phyloP scores from a whole-genome alignment of 2,797 vertebrate genomes.

The Etheostoma nigrum region DNA sequence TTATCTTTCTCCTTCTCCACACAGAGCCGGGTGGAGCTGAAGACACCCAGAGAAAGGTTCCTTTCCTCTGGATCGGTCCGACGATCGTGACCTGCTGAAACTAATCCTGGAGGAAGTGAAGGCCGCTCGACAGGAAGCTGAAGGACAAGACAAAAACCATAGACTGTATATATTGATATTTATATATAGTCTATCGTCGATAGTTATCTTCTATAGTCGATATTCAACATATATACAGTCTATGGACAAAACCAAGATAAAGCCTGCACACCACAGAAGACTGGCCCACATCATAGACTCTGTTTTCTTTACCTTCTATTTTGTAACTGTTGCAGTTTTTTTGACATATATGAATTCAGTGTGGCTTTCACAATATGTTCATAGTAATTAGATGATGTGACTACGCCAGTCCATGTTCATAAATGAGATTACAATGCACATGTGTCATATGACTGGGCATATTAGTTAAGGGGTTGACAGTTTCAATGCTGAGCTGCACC shows the following conservation, averaged over 20 bases:
- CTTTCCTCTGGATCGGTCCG: neutral
- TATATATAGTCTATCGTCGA: too few relatives aligned
- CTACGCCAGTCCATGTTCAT: neutral
- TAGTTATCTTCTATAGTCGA: too few relatives aligned
- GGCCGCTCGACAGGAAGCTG: constrained; percentile 3
- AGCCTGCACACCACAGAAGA: neutral
- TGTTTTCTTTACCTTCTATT: constrained; percentile 56
- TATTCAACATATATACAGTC: too few relatives aligned
- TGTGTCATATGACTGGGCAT: constrained; percentile 37
- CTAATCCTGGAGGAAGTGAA: constrained; percentile 64
- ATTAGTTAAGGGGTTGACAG: fast-evolving
- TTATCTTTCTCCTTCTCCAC: neutral
- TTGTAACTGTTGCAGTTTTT: neutral
- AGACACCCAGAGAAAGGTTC: neutral
- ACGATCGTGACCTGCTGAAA: constrained; percentile 31
- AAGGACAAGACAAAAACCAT: too few relatives aligned
- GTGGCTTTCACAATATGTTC: constrained; percentile 12
- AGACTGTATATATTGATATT: too few relatives aligned
- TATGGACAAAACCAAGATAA: neutral
- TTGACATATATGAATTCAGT: fast-evolving
- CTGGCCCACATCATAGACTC: constrained; percentile 40
- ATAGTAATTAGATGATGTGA: neutral
- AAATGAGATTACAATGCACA: neutral
- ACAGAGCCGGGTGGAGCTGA: constrained; percentile 35
- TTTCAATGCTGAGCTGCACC: neutral